Conservation (phyloP, 2,113 vertebrate genomes). For the Gadus macrocephalus region DNA sequence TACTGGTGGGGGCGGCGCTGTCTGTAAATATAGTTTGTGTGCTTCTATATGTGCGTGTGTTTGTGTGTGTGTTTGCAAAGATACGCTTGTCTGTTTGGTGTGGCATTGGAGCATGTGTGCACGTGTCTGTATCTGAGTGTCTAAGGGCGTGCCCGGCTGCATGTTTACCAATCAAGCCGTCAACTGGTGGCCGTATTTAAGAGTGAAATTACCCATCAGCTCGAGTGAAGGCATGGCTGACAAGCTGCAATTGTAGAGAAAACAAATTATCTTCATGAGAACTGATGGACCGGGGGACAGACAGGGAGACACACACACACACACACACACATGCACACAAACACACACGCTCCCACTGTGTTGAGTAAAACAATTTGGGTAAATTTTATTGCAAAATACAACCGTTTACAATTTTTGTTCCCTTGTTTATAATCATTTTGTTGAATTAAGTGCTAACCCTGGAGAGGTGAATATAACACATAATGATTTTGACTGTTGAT, state of each 20-base stretch:
- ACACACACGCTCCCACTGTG: no score
- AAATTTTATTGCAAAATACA: not conserved
- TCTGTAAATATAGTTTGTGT: not conserved
- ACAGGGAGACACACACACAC: conserved; percentile 13
- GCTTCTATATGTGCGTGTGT: not conserved
- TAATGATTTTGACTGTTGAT: no score
- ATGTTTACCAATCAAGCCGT: conserved; percentile 43
- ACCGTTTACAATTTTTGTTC: no score
- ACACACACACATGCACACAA: conserved; percentile 10
- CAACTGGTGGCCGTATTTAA: conserved; percentile 63
- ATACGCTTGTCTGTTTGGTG: no score
- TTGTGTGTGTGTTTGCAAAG: conserved; percentile 19
- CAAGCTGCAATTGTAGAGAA: conserved; percentile 67
- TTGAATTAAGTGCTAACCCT: no score
- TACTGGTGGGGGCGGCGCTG: not conserved
- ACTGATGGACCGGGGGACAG: conserved; percentile 27
- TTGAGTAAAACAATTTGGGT: no score
- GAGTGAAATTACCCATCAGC: conserved; percentile 72
- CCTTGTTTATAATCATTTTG: no score
- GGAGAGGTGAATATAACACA: no score
- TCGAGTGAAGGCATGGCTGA: conserved; percentile 69
- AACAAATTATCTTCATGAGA: conserved; percentile 55
- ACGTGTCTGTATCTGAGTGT: no score
- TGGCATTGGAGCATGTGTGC: no score
- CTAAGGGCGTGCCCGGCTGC: no score